Base-by-base conservation (phyloP, 2,113 vertebrate genomes). In the Alouatta palliata region DNA sequence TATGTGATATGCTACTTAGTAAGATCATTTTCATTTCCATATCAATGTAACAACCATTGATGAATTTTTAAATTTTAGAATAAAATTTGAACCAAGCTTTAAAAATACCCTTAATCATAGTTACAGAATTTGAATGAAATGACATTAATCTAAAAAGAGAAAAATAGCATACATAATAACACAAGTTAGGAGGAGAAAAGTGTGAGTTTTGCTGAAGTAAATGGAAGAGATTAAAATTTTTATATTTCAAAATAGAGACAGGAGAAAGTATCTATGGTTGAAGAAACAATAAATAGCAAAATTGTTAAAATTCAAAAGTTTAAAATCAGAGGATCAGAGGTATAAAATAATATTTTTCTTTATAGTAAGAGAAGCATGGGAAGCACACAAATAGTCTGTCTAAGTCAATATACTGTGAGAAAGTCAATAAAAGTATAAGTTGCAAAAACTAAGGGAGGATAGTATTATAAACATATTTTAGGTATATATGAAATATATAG, bases 161-260 rank as follows among this genome's bases (percentile, higher is more conserved):
- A 80, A 49, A 80, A n/a, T 10, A 84, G 6, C 10, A 52, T 35
- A 40, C 3, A 17, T 25, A 76, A 83, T 2, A 37, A 37, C 9
- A 77, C 17, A 25, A 49, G 6, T 23, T 76, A 16, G 8, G 3
- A 12, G 11, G 0, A 3, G 9, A n/a, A 77, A 6, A 6, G 6
- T 17, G 1, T 61, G 21, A 12, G 4, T 66, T 45, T 68, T 37
- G 27, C 11, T 68, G 6, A 43, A 84, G 45, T 13, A 77, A 84
- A 91, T 25, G 14, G 7, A 47, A 49, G 5, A 1, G 80, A 81
- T 21, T 54, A 43, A 83, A 88, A 20, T 35, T 21, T 64, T 37
- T 16, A 40, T 37, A 6, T 76, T 82, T 45, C 8, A 40, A 13
- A 32, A 9, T 43, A 49, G 20, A 73, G 54, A 66, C 27, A 32